Conservation (phyloP, 2,888 invertebrate genomes). For the Epirrhoe tristata region DNA sequence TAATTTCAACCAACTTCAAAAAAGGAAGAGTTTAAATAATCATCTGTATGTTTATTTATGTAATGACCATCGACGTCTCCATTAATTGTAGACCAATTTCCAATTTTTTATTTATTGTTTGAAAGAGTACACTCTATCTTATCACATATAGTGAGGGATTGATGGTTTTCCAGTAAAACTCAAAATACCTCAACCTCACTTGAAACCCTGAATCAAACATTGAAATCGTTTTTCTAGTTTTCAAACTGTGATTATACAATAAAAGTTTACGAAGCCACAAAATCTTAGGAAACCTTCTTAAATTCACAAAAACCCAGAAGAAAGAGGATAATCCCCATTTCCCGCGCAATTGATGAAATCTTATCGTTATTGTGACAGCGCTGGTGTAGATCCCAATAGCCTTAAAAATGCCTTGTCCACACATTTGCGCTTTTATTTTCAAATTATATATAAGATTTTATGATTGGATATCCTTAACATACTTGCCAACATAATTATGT, state of each 20-base stretch:
- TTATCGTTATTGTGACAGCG: conserved; percentile 63
- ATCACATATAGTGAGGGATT: too few species aligned
- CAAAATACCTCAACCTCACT: background rate
- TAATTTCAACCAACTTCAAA: too few species aligned
- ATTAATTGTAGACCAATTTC: too few species aligned
- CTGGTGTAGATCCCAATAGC: conserved; percentile 48
- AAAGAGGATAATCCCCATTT: conserved; percentile 37
- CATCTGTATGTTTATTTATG: too few species aligned
- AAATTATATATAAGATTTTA: background rate
- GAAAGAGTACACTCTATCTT: too few species aligned
- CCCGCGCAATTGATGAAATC: conserved; percentile 59
- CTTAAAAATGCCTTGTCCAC: too few species aligned
- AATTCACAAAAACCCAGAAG: conserved; percentile 26
- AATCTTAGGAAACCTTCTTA: conserved; percentile 20
- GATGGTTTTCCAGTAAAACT: too few species aligned
- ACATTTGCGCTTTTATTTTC: background rate
- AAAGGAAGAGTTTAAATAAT: too few species aligned
- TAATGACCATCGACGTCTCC: too few species aligned
- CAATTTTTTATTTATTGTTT: too few species aligned
- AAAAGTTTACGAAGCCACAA: conserved; percentile 12
- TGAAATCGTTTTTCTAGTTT: too few species aligned
- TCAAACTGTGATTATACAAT: too few species aligned
- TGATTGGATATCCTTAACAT: background rate
- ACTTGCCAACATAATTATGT: background rate
- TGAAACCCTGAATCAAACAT: conserved; percentile 5